Conservation (phyloP, 2,888 invertebrate species). For the Conomelus anceps region DNA sequence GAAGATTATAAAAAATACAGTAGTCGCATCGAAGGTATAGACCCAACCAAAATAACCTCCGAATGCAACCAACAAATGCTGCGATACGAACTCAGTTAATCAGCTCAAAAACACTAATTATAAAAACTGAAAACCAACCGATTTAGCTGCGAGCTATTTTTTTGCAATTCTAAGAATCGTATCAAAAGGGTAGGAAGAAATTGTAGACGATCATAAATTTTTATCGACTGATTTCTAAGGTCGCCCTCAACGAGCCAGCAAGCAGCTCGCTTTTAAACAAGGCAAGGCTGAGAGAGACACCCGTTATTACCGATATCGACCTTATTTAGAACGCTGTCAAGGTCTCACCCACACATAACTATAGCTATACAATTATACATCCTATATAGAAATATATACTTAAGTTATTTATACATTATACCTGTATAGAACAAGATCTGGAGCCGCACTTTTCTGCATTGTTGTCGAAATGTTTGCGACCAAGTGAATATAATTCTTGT, state of each 20-base stretch:
- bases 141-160: background rate
- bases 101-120: background rate
- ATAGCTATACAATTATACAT: background rate
- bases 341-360: background rate
- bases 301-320: background rate
- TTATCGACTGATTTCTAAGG: background rate
- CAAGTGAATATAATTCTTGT: background rate
- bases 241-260: background rate
- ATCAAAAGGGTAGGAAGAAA: background rate
- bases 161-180: background rate
- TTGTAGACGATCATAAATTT: background rate
- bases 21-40: no score
- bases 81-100: no score
- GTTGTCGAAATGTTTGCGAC: background rate
- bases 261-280: background rate
- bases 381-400: background rate
- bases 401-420: background rate
- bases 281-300: background rate
- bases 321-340: background rate
- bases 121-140: no score
- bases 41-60: no score
- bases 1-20: no score
- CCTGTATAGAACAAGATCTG: background rate
- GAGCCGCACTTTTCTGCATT: background rate
- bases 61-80: background rate